These are phyloP conservation scores for Phrixothrix hirtus DNA, from an alignment of 2,888 invertebrate genomes.

Conservation along the genomic window DNA sequence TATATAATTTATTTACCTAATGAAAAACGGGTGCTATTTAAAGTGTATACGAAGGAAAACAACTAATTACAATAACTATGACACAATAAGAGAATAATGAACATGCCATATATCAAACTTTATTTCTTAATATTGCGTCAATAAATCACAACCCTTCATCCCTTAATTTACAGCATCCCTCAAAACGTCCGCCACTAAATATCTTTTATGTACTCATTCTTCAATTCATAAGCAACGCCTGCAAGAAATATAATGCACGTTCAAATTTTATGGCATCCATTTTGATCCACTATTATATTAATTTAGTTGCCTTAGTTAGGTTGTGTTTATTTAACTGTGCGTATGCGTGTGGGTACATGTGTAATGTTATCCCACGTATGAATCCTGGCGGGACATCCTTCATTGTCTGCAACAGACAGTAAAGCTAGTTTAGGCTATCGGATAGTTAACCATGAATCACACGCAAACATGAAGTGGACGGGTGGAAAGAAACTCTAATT, in stretches of 20 bases:
- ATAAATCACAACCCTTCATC: neutral
- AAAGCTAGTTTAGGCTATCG: slow-evolving; percentile 27
- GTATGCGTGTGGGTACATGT: slow-evolving; percentile 27
- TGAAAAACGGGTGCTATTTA: no score
- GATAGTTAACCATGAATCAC: slow-evolving; percentile 25
- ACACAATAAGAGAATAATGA: no score
- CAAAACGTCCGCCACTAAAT: neutral
- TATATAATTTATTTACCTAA: no score
- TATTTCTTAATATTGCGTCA: neutral
- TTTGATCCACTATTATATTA: neutral
- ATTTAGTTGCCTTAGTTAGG: slow-evolving; percentile 5
- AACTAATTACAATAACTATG: no score
- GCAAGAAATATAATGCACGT: neutral
- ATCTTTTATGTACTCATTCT: neutral
- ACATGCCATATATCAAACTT: neutral
- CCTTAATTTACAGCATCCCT: neutral
- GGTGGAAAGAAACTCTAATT: slow-evolving; percentile 29
- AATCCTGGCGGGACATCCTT: slow-evolving; percentile 28
- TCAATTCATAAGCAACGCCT: neutral
- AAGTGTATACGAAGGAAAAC: no score
- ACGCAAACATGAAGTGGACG: slow-evolving; percentile 23
- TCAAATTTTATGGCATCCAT: neutral
- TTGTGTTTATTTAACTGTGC: slow-evolving; percentile 19
- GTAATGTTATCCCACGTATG: slow-evolving; percentile 26
- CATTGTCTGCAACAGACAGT: slow-evolving; percentile 25